Evolutionary conservation across 2,113 vertebrate species (phyloP).

Genomic region (Mustela nigripes): DNA sequence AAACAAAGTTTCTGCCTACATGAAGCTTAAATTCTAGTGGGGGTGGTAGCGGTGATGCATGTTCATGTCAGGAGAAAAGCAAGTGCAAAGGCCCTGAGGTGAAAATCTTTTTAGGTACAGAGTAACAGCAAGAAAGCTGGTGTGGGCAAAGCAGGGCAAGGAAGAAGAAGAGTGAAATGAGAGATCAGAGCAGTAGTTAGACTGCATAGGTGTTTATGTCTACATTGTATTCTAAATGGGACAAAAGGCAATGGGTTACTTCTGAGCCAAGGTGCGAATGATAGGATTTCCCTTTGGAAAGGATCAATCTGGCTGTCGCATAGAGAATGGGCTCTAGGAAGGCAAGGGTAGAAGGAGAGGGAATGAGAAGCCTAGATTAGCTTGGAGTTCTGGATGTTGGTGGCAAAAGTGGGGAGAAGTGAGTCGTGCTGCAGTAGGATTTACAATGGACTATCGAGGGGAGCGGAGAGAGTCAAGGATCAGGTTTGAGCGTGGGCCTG

Average conservation of each 20-base stretch:
- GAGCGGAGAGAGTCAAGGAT: background rate
- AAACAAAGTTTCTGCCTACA: background rate
- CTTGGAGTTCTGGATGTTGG: background rate
- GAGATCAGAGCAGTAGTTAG: background rate
- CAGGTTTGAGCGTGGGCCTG: background rate
- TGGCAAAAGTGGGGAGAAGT: background rate
- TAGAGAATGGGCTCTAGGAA: background rate
- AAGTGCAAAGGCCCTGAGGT: background rate
- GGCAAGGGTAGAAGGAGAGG: background rate
- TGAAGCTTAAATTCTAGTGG: background rate
- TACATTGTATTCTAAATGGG: background rate
- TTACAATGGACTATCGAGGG: background rate
- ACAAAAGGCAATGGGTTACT: background rate
- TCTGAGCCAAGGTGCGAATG: background rate
- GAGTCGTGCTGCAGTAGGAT: background rate
- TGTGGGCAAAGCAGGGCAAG: background rate
- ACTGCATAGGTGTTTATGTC: accelerated
- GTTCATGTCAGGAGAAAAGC: background rate
- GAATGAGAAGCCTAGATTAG: background rate
- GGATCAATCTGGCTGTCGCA: background rate
- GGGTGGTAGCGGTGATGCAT: accelerated
- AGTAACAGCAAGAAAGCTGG: background rate
- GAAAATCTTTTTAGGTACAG: background rate
- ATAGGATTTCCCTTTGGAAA: background rate
- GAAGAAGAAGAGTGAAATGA: background rate